Evolutionary conservation across 2,113 vertebrate species (phyloP), one percentile per base, ranked within the genome.

Genomic region (Meriones unguiculatus): DNA sequence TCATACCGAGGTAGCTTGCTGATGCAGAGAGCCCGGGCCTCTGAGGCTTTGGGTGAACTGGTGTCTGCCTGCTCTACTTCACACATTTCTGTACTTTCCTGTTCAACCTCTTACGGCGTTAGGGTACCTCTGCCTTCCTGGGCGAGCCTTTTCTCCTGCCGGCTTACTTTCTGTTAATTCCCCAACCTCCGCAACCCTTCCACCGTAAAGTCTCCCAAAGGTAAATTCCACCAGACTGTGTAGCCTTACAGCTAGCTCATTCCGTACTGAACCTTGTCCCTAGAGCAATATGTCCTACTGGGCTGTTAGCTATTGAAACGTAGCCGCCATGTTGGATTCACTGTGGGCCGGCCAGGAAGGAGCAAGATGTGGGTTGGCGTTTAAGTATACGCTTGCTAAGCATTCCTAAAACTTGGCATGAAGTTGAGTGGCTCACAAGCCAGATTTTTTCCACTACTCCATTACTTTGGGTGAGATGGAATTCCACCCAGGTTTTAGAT

Each of bases 321-420:
- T 14, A n/a, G 65, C 35, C 10, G 25, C 18, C 20, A 24, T 17
- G 32, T 86, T 86, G 72, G 67, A 86, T 64, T 86, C 38, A 64
- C 54, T 54, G 38, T 72, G 35, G 17, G 14, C 70, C 11, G 8
- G 4, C 41, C 25, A 41, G 22, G 35, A 30, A 46, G 30, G 64
- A 77, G 41, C 80, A 69, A 46, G 75, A 25, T 46, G 46, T 46
- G 46, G 38, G 54, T 87, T 30, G 72, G 65, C n/a, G 18, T 73
- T 18, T 46, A 72, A 93, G 41, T 82, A 46, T 57, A 12, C 5
- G 4, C 57, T 94, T 41, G 18, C 52, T 90, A 92, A 84, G 82
- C n/a, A 4, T 95, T 95, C 73, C 89, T 92, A 84, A 90, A 90
- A 81, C 69, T 65, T 90, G 50, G 57, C 73, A 69, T 89, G 67